A percentile compares a stretch with the other conserved stretches of the same genome.
Evolutionary conservation across 2,888 invertebrate species (phyloP).

Genomic region (Lacanobia wlatinum): DNA sequence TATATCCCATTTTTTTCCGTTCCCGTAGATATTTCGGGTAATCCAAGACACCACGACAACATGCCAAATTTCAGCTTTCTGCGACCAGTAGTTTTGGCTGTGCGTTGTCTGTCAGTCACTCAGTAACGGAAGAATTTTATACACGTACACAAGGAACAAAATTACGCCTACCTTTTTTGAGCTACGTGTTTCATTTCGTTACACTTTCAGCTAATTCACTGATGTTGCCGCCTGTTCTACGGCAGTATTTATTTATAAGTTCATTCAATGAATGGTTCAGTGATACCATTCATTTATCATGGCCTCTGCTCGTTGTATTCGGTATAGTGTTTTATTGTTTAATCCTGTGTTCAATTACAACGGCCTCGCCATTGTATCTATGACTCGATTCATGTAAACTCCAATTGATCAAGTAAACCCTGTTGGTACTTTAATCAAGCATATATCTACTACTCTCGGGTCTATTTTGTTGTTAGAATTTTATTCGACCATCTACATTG

Average conservation of each 20-base stretch:
- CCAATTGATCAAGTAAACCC: slow-evolving; percentile 48
- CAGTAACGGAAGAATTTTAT: too few relatives aligned
- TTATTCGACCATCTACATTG: neutral
- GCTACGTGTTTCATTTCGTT: neutral
- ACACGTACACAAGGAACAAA: too few relatives aligned
- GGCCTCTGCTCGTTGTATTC: slow-evolving; percentile 24
- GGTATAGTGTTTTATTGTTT: slow-evolving; percentile 62
- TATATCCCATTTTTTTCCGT: too few relatives aligned
- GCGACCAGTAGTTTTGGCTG: too few relatives aligned
- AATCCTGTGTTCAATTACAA: slow-evolving; percentile 62
- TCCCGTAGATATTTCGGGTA: too few relatives aligned
- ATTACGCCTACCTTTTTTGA: too few relatives aligned
- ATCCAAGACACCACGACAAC: too few relatives aligned
- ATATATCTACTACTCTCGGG: slow-evolving; percentile 3
- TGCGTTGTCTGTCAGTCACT: too few relatives aligned
- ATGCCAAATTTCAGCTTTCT: too few relatives aligned
- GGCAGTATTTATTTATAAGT: slow-evolving; percentile 41
- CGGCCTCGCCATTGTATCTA: slow-evolving; percentile 57
- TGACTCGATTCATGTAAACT: slow-evolving; percentile 54
- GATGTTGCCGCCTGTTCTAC: neutral
- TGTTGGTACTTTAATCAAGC: slow-evolving; percentile 25
- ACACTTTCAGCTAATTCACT: neutral
- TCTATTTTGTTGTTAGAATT: neutral
- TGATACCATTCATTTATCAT: slow-evolving; percentile 43
- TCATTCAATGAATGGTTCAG: slow-evolving; percentile 34